Conservation (phyloP, 2,888 invertebrate species). For the Tetranychus piercei region DNA sequence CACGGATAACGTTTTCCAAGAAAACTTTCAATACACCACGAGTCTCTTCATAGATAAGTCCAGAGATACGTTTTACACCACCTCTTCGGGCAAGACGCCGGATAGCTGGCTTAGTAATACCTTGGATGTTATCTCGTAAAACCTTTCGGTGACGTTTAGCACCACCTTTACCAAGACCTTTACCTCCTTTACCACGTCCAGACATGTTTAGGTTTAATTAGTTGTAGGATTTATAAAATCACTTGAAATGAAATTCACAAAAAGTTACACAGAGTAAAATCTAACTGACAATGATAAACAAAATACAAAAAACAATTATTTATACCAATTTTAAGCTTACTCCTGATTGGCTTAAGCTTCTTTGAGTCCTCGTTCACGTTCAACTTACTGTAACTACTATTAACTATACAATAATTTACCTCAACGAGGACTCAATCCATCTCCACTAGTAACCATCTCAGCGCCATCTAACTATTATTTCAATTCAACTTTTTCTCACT, state of each 20-base stretch:
- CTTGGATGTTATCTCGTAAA: conserved; percentile 56
- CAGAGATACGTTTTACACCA: conserved; percentile 32
- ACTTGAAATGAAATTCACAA: not conserved
- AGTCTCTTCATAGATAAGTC: conserved; percentile 43
- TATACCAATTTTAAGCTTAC: not conserved
- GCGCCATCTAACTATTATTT: no score
- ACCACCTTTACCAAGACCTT: conserved; percentile 58
- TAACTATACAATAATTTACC: no score
- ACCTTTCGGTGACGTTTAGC: conserved; percentile 53
- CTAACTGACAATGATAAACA: not conserved
- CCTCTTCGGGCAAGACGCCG: conserved; percentile 49
- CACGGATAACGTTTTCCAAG: conserved; percentile 59
- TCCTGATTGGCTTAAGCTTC: not conserved
- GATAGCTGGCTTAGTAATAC: conserved; percentile 57
- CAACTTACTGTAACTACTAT: not conserved
- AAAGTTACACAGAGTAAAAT: not conserved
- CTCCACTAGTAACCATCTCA: no score
- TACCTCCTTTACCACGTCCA: conserved; percentile 59
- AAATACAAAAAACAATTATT: not conserved
- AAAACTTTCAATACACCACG: conserved; percentile 58
- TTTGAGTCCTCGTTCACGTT: not conserved
- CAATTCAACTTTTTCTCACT: no score
- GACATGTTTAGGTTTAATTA: conserved; percentile 41
- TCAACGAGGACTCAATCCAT: no score
- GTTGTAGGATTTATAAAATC: not conserved